Evolutionary conservation across 2,797 vertebrate species (phyloP).

Genomic region (Lepus oiostolus): DNA sequence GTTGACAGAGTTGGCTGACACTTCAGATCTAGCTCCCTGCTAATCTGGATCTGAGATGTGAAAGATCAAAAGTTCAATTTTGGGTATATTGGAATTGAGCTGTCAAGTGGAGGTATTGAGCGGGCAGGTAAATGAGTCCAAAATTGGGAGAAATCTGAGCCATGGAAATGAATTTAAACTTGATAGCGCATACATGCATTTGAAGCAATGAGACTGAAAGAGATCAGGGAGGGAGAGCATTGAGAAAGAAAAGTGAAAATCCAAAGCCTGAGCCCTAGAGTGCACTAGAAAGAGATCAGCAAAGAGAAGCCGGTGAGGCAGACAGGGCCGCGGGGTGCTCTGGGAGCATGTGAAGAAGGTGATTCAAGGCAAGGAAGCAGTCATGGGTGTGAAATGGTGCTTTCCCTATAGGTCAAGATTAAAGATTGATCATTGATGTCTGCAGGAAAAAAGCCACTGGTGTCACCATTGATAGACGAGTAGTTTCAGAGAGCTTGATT

Average conservation of each 20-base stretch:
- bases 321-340: not conserved
- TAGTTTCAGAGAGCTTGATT: slow-evolving; percentile 41
- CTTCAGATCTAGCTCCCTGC: not conserved
- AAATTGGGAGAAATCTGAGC: slow-evolving; percentile 6
- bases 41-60: not conserved
- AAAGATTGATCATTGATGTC: not conserved
- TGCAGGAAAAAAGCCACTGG: not conserved
- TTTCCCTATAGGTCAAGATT: not conserved
- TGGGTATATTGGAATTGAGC: slow-evolving; percentile 47
- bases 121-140: slow-evolving; percentile 3
- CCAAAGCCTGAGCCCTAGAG: not conserved
- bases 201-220: slow-evolving; percentile 39
- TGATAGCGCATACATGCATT: slow-evolving; percentile 26
- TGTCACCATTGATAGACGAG: not conserved
- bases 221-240: not conserved
- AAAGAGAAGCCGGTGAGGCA: not conserved
- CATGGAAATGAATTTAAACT: slow-evolving; percentile 40
- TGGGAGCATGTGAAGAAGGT: not conserved
- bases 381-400: not conserved
- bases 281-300: not conserved
- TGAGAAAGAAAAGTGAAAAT: not conserved
- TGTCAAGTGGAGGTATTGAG: slow-evolving; percentile 26
- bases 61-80: slow-evolving; percentile 42
- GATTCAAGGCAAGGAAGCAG: not conserved
- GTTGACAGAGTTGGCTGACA: not conserved